These are phyloP conservation scores for Chaetodon auriga DNA, from an alignment of 2,113 vertebrate genomes.

Conservation along the genomic window DNA sequence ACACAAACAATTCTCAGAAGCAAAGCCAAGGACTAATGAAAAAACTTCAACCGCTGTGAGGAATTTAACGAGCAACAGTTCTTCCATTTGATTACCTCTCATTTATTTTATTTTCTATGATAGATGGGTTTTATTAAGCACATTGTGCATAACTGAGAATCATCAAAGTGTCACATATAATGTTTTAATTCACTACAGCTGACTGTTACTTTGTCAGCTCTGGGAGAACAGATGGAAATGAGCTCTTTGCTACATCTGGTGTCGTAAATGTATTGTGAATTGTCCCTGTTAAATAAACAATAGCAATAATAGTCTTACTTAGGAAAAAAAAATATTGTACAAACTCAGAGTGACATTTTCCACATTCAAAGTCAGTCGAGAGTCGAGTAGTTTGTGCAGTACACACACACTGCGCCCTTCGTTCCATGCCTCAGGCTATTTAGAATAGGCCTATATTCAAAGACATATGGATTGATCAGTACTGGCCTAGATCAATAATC, in stretches of 20 bases:
- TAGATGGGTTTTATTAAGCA: neutral
- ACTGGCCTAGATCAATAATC: too few relatives aligned
- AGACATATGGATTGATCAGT: too few relatives aligned
- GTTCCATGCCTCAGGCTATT: neutral
- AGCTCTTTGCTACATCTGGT: neutral
- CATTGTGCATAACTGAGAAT: neutral
- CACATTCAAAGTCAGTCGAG: neutral
- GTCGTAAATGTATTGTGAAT: neutral
- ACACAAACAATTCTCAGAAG: neutral
- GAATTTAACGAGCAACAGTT: too few relatives aligned
- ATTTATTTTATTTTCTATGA: neutral
- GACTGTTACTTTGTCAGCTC: neutral
- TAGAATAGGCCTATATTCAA: neutral
- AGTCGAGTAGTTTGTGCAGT: neutral
- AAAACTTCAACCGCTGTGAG: neutral
- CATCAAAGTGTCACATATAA: neutral
- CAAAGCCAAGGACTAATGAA: neutral
- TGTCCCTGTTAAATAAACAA: neutral
- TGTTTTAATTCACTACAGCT: neutral
- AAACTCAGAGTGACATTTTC: neutral
- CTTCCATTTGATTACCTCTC: constrained; percentile 6
- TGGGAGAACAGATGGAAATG: neutral
- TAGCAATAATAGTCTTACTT: neutral
- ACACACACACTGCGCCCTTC: neutral
- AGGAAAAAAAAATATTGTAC: neutral